phyloP scores from a whole-genome alignment of 2,797 vertebrate species.

The Pseudomugil tenellus region DNA sequence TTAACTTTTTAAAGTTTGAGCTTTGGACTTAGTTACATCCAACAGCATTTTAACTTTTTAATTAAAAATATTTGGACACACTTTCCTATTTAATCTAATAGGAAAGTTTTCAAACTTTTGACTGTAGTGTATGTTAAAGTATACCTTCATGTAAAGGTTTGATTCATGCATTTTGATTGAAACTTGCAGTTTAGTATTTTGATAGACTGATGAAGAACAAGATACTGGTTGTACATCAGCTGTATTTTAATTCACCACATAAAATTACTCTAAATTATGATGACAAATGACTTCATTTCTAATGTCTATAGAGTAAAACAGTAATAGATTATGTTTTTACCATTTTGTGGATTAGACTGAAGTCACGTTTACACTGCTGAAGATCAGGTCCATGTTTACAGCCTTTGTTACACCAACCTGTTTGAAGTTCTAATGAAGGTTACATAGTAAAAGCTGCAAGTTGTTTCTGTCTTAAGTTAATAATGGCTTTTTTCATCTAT shows the following conservation, averaged over 20 bases:
- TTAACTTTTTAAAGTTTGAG: neutral
- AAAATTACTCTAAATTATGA: neutral
- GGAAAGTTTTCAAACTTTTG: no score
- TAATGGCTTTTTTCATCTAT: constrained; percentile 83
- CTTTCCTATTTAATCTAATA: no score
- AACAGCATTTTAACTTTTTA: neutral
- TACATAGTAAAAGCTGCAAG: constrained; percentile 81
- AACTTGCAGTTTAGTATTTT: neutral
- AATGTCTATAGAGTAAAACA: constrained; percentile 10
- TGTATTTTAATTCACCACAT: neutral
- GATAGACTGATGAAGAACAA: constrained; percentile 7
- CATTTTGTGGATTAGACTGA: constrained; percentile 12
- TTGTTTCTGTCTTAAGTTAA: constrained; percentile 80
- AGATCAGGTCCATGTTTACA: constrained; percentile 62
- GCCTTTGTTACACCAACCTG: constrained; percentile 57
- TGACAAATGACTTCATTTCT: constrained; percentile 9
- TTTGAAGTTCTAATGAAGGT: constrained; percentile 84
- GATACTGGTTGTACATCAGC: constrained; percentile 7
- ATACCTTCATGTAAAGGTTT: neutral
- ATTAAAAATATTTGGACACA: no score
- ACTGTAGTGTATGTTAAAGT: neutral
- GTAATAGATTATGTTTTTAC: constrained; percentile 9
- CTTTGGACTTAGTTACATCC: neutral
- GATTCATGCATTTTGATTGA: constrained; percentile 10
- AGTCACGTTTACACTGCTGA: constrained; percentile 53